A percentile compares a stretch with the other conserved stretches of the same genome.
phyloP scores from a whole-genome alignment of 2,888 invertebrate species.

The Drosophila limbata region DNA sequence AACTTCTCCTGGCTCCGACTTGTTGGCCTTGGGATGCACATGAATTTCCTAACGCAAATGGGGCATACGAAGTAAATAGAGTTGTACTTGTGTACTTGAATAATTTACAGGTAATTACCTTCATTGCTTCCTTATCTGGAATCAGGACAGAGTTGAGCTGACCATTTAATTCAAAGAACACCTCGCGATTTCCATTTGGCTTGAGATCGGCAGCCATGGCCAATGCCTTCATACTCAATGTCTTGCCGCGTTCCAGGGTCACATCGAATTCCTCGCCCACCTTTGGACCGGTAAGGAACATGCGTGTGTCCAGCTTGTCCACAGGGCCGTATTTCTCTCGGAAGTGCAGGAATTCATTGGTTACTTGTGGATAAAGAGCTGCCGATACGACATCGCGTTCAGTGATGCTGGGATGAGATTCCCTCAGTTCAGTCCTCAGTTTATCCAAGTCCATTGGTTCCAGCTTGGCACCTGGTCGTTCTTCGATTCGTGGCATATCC shows the following conservation, averaged over 20 bases:
- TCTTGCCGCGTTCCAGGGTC: slow-evolving; percentile 97
- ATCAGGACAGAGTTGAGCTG: slow-evolving; percentile 98
- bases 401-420: slow-evolving; percentile 88
- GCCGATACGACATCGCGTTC: slow-evolving; percentile 98
- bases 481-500: slow-evolving; percentile 94
- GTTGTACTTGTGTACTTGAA: neutral
- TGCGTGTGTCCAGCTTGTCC: slow-evolving; percentile 96
- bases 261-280: slow-evolving; percentile 94
- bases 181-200: slow-evolving; percentile 95
- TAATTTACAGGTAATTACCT: slow-evolving; percentile 58
- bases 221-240: slow-evolving; percentile 95
- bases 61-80: neutral
- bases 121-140: slow-evolving; percentile 92
- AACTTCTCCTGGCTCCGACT: slow-evolving; percentile 94
- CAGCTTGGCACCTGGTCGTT: slow-evolving; percentile 95
- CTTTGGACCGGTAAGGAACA: slow-evolving; percentile 97
- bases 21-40: slow-evolving; percentile 97
- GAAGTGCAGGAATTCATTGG: slow-evolving; percentile 95
- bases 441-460: slow-evolving; percentile 93
- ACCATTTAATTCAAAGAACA: slow-evolving; percentile 99
- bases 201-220: slow-evolving; percentile 97
- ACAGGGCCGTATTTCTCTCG: slow-evolving; percentile 96
- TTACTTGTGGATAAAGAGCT: slow-evolving; percentile 97
- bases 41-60: slow-evolving; percentile 90
- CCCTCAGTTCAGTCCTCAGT: slow-evolving; percentile 90